Base-by-base conservation (phyloP, 2,888 invertebrate genomes). In the Ophion ventricosus region DNA sequence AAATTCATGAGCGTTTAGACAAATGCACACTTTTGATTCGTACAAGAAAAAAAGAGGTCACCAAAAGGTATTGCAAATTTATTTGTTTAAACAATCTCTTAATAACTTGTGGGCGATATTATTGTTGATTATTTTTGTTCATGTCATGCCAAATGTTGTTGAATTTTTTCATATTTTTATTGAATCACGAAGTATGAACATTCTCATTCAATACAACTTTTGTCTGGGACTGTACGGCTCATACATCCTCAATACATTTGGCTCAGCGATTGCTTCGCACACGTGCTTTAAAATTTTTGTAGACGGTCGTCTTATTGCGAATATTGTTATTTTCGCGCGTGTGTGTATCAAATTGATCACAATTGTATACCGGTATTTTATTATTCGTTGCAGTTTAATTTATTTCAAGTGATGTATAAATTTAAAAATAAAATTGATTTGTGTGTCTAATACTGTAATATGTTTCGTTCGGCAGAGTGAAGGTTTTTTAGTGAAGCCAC, bases 261-360 rank as follows among this genome's bases (percentile, higher is more conserved):
- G 59, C 59, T 14, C 20, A 59, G 23, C 59, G 59, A 59, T 59
- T 59, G 59, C 59, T 59, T 59, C 23, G 25, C 59, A n/a, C 56
- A 59, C 59, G 59, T 59, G 59, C 59, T 59, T 59, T 59, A 59
- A 59, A 59, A 59, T 59, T 59, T 11, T 23, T n/a, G 59, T 59
- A 23, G 59, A 59, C 59, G 59, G n/a, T 59, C 25, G 59, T 59
- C 59, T 8, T 59, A 59, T 59, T 59, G 59, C 59, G 59, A 59
- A 59, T 59, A 59, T 59, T 59, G n/a, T 59, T 59, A 23, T 59
- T 59, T 20, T 59, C 11, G 59, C 25, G 59, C 20, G 59, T 59
- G 59, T 59, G 59, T 59, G 59, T 59, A 59, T 59, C 59, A 23
- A 59, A 59, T 59, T 59, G 23, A 59, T 59, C n/a, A 59, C 59